phyloP scores from a whole-genome alignment of 2,888 invertebrate species.

The Ennomos fuscantarius region DNA sequence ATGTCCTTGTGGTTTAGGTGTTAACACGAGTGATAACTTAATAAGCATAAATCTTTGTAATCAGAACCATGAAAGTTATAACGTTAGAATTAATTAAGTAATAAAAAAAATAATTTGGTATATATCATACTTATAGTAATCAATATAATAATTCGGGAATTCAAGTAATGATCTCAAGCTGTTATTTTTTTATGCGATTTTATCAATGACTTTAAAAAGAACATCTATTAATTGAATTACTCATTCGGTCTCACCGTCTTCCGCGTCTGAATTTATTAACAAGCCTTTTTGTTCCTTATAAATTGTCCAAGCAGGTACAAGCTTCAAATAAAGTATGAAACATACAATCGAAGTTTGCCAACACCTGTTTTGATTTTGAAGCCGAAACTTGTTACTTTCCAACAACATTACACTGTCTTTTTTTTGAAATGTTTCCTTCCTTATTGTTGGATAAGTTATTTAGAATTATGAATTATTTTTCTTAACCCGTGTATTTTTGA shows the following conservation, averaged over 20 bases:
- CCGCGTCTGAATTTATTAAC: too few species aligned
- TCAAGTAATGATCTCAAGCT: too few species aligned
- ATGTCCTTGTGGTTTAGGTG: slow-evolving; percentile 10
- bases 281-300: background rate
- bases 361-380: slow-evolving; percentile 40
- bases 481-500: too few species aligned
- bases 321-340: slow-evolving; percentile 31
- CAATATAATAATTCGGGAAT: too few species aligned
- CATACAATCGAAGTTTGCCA: slow-evolving; percentile 25
- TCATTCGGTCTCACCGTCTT: too few species aligned
- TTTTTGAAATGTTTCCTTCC: slow-evolving; percentile 41
- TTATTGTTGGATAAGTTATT: slow-evolving; percentile 32
- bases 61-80: slow-evolving; percentile 8
- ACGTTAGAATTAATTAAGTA: background rate
- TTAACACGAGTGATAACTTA: background rate
- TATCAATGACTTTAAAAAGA: too few species aligned
- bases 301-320: slow-evolving; percentile 23
- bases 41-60: too few species aligned
- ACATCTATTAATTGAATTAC: too few species aligned
- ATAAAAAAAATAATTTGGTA: too few species aligned
- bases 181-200: too few species aligned
- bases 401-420: slow-evolving; percentile 34
- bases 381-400: slow-evolving; percentile 32
- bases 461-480: too few species aligned
- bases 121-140: too few species aligned